phyloP scores from a whole-genome alignment of 53 echinoderm and acorn worm species.

The Echinarachnius parma region DNA sequence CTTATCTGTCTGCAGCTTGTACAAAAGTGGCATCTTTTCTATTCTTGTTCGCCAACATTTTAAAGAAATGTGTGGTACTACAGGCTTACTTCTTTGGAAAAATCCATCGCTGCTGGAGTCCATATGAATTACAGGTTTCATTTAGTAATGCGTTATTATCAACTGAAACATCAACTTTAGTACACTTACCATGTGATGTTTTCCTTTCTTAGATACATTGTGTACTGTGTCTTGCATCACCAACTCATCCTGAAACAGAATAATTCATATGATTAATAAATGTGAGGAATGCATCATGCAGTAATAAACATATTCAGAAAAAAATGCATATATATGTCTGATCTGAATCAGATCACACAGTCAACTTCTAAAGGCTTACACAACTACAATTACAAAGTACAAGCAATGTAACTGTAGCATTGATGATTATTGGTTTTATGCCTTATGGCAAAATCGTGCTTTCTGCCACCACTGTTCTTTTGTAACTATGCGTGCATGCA shows the following conservation, averaged over 20 bases:
- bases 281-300: conserved; percentile 21
- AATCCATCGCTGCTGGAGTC: conserved; percentile 22
- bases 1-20: conserved; percentile 26
- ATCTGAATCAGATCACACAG: background rate
- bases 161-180: conserved; percentile 26
- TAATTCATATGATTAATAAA: conserved; percentile 20
- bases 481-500: no score
- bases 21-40: conserved; percentile 7
- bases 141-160: conserved; percentile 30
- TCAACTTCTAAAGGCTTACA: conserved; percentile 13
- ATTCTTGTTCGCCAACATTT: conserved; percentile 19
- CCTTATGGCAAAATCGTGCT: no score
- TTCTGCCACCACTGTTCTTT: no score
- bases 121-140: conserved; percentile 23
- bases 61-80: conserved; percentile 26
- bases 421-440: no score
- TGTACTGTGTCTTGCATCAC: conserved; percentile 12
- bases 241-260: conserved; percentile 18
- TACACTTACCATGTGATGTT: conserved; percentile 28
- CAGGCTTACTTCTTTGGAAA: conserved; percentile 28
- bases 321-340: conserved; percentile 5
- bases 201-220: conserved; percentile 18
- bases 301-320: conserved; percentile 24
- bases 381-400: no score
- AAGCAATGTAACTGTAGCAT: no score